Evolutionary conservation across 35 echinoderm and acorn worm genomes (phyloP), one percentile per base, ranked within the genome.

Genomic region (Apostichopus parvimensis): DNA sequence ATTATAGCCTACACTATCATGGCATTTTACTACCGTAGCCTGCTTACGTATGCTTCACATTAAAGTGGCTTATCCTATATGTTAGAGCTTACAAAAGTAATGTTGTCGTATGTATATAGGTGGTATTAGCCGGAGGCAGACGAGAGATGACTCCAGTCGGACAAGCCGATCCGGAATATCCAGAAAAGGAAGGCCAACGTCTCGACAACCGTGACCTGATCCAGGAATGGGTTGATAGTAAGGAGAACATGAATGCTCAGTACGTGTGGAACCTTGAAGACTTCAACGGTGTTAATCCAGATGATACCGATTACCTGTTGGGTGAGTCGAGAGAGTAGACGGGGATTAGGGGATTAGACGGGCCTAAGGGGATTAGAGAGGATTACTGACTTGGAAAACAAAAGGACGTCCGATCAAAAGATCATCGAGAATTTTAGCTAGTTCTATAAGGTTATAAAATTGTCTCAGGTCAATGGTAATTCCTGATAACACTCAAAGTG

Each of bases 231-330:
- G 34, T 93, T 1, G 64, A 82, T 7, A 66, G 73, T 79, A 96
- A 95, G 83, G 90, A 94, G 6, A 23, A 64, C 1, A 86, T 65
- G 55, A 94, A 77, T 11, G 88, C 90, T 2, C 12, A 91, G 9
- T 99, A 96, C 88, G 95, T 99, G 0, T 99, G 97, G 97, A 99
- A 99, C 57, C 12, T 87, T 56, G 87, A 57, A 0, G 93, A 93
- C 5, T 99, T 99, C 77, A 78, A 96, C 34, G 20, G 58, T 26
- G 85, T 99, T 6, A 78, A 96, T 18, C 72, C 94, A 1, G 82
- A 78, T 53, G 70, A 93, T 18, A 95, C 93, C 0, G 97, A 99
- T 34, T 87, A 96, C 79, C 91, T 99, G 8, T 76, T 99, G 28
- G 97, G 97, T 99, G 53, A 79, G 92, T 78, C 12, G 54, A 54